phyloP scores from a whole-genome alignment of 2,797 vertebrate genomes.

The Lutjanus campechanus region DNA sequence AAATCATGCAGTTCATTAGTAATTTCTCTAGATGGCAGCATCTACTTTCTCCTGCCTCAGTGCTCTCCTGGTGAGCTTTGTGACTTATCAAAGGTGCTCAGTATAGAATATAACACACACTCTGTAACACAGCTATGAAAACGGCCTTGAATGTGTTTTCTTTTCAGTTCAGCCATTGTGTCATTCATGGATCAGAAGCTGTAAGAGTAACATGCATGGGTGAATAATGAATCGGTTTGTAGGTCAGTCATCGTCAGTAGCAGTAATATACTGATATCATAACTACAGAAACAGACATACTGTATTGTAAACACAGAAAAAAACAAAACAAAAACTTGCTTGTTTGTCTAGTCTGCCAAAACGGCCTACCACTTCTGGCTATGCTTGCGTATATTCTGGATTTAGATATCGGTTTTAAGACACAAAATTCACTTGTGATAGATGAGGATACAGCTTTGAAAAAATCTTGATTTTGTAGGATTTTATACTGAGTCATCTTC shows the following conservation, averaged over 20 bases:
- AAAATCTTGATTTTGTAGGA: slow-evolving; percentile 77
- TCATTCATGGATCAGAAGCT: slow-evolving; percentile 49
- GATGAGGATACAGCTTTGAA: slow-evolving; percentile 62
- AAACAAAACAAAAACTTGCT: slow-evolving; percentile 39
- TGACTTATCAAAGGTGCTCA: slow-evolving; percentile 65
- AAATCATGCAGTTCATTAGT: slow-evolving; percentile 62
- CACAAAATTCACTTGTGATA: slow-evolving; percentile 58
- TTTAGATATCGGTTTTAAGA: slow-evolving; percentile 67
- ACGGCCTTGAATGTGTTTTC: slow-evolving; percentile 64
- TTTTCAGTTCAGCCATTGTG: slow-evolving; percentile 43
- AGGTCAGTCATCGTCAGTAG: slow-evolving; percentile 12
- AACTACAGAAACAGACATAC: slow-evolving; percentile 37
- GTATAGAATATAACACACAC: slow-evolving; percentile 38
- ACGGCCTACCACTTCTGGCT: slow-evolving; percentile 49
- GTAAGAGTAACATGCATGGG: slow-evolving; percentile 60
- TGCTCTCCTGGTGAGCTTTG: slow-evolving; percentile 39
- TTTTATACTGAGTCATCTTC: slow-evolving; percentile 78
- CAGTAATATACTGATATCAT: slow-evolving; percentile 19
- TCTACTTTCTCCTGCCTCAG: slow-evolving; percentile 44
- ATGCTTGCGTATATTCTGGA: slow-evolving; percentile 68
- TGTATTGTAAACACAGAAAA: slow-evolving; percentile 40
- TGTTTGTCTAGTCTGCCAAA: slow-evolving; percentile 56
- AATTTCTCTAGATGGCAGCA: slow-evolving; percentile 69
- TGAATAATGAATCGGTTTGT: slow-evolving; percentile 35
- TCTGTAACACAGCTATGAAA: slow-evolving; percentile 37